phyloP scores from a whole-genome alignment of 2,113 vertebrate genomes.

The Thamnophis sirtalis region DNA sequence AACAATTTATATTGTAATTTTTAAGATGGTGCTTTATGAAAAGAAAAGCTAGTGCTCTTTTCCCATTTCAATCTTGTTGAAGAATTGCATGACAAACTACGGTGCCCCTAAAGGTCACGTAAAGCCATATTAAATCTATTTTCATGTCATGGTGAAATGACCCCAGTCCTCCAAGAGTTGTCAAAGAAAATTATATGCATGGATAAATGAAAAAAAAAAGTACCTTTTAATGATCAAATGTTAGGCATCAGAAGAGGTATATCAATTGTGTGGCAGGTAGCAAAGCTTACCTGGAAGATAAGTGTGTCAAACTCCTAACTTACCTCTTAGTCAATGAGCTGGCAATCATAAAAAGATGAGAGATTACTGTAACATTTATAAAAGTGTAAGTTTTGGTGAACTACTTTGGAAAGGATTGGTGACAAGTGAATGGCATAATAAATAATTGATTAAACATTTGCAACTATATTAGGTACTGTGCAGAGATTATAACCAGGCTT shows the following conservation, averaged over 20 bases:
- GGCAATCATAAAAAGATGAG: slow-evolving; percentile 7
- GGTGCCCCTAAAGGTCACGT: slow-evolving; percentile 44
- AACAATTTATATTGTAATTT: slow-evolving; percentile 38
- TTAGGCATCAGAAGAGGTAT: slow-evolving; percentile 23
- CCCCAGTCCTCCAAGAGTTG: slow-evolving; percentile 53
- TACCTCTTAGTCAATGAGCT: slow-evolving; percentile 5
- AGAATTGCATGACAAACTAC: slow-evolving; percentile 55
- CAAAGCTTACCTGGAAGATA: slow-evolving; percentile 8
- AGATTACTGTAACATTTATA: not conserved
- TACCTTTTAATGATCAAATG: slow-evolving; percentile 47
- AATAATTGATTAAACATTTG: not conserved
- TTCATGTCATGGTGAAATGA: slow-evolving; percentile 59
- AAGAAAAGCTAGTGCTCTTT: slow-evolving; percentile 24
- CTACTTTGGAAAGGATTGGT: not conserved
- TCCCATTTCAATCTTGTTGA: slow-evolving; percentile 48
- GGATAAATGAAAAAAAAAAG: slow-evolving; percentile 35
- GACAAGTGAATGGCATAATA: not conserved
- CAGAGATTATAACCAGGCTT: not conserved
- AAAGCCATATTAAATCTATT: slow-evolving; percentile 61
- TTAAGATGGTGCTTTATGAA: slow-evolving; percentile 37
- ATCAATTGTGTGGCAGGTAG: not conserved
- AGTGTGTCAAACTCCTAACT: slow-evolving; percentile 3
- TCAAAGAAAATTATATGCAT: slow-evolving; percentile 55
- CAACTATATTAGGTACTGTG: not conserved
- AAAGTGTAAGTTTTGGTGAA: not conserved